A percentile compares a stretch with the other conserved stretches of the same genome.
These are phyloP conservation scores for Osmoderma eremita DNA, from an alignment of 2,888 invertebrate genomes.

Conservation along the genomic window DNA sequence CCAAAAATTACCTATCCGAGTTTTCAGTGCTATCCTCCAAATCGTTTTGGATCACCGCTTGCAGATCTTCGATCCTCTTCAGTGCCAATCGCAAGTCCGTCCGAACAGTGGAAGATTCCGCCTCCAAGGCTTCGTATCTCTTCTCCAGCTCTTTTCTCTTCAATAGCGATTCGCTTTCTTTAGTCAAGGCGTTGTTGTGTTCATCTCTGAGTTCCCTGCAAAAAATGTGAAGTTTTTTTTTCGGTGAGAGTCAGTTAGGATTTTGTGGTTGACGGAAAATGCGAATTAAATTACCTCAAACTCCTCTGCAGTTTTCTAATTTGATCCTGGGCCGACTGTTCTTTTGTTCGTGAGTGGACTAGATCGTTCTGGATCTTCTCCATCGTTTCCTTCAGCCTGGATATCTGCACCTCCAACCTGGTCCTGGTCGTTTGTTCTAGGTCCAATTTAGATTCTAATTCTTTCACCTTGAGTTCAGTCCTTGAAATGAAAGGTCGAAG, in stretches of 20 bases:
- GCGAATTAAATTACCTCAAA: constrained; percentile 66
- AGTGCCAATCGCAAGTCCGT: constrained; percentile 89
- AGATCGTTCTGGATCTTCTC: constrained; percentile 80
- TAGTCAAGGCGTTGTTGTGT: constrained; percentile 73
- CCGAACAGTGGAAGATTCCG: constrained; percentile 76
- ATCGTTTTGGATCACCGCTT: constrained; percentile 91
- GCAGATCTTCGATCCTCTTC: constrained; percentile 89
- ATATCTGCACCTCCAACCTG: constrained; percentile 81
- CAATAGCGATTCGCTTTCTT: constrained; percentile 79
- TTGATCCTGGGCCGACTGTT: constrained; percentile 81
- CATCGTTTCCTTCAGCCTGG: constrained; percentile 76
- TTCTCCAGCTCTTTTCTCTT: constrained; percentile 82
- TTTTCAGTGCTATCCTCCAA: constrained; percentile 74
- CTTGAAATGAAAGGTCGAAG: constrained; percentile 57
- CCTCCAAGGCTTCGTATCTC: constrained; percentile 74
- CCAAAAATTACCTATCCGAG: constrained; percentile 70
- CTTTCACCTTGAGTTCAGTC: constrained; percentile 86
- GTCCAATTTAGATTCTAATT: constrained; percentile 90
- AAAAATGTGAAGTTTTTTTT: constrained; percentile 5
- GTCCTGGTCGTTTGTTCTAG: constrained; percentile 88
- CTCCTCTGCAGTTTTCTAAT: constrained; percentile 79
- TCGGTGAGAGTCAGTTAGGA: not conserved
- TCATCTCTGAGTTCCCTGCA: constrained; percentile 82
- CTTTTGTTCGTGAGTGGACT: constrained; percentile 74
- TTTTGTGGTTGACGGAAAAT: too few relatives aligned